Evolutionary conservation across 2,888 invertebrate species (phyloP), one percentile per base, ranked within the genome.

Genomic region (Trachelus stipa): DNA sequence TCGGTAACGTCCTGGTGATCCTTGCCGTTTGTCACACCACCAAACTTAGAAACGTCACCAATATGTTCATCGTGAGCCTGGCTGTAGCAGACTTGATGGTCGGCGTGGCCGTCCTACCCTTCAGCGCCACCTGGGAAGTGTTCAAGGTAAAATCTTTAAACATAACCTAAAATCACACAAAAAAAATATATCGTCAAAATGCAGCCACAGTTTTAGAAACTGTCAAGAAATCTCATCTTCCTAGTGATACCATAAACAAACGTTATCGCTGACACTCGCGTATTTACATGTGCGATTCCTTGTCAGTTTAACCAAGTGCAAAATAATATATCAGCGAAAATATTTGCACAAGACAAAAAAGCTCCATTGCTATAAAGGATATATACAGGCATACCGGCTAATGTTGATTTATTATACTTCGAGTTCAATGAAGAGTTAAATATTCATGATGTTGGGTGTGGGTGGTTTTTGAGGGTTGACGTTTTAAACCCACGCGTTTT

Each of bases 21-120:
- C 95, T 96, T 76, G 98, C 98, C 78, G 98, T 98, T 79, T 96
- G 97, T 91, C 96, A 97, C 92, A 96, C 96, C 15, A 96, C 96
- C 81, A 98, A 98, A 92, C 94, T 99, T 84, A 94, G 98, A 84
- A 98, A 97, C 84, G 98, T 98, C 86, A 99, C 98, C 82, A 99
- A 99, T 92, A 95, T 98, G 89, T 98, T 99, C 93, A 98, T 99
- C 91, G 98, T 98, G 81, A 98, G 98, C 74, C 93, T 99, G 88
- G 99, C 99, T 0, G 97, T 98, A 33, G 98, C 99, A 73, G 99
- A 99, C 92, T 93, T 99, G 81, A 93, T 98, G 89, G 98, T 99
- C n/a, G 99, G 99, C 1, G 93, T 98, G 11, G 96, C 98, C 34
- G 98, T 99, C 75, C 94, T 99, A 86, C 99, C 99, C 1, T 99